Conservation (phyloP, 2,888 invertebrate species). For the Coelinius sp. region DNA sequence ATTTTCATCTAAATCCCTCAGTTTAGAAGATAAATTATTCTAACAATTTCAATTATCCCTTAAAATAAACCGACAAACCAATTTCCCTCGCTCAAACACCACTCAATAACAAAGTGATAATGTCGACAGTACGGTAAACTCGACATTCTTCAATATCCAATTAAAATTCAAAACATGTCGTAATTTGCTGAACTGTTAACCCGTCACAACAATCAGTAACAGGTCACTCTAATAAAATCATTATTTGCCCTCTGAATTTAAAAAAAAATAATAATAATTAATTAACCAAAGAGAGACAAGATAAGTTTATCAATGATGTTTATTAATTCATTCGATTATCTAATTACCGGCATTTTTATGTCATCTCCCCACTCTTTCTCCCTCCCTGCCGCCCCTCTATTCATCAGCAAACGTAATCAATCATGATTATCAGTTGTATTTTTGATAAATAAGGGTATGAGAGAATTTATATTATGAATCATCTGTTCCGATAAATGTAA, state of each 20-base stretch:
- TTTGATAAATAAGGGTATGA: background rate
- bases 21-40: no score
- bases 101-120: conserved; percentile 14
- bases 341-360: background rate
- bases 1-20: background rate
- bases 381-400: no score
- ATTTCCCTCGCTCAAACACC: background rate
- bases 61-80: background rate
- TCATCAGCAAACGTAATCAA: background rate
- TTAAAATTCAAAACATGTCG: conserved; percentile 19
- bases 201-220: background rate
- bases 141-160: conserved; percentile 21
- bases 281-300: background rate
- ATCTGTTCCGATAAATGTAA: background rate
- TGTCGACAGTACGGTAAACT: conserved; percentile 17
- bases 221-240: conserved; percentile 4
- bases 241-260: background rate
- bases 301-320: background rate
- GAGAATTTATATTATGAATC: background rate
- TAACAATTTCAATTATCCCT: background rate
- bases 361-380: background rate
- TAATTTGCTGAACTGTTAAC: conserved; percentile 6
- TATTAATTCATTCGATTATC: background rate
- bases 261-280: background rate
- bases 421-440: background rate